Evolutionary conservation across 2,797 vertebrate species (phyloP), one percentile per base, ranked within the genome.

Genomic region (Esox lucius): DNA sequence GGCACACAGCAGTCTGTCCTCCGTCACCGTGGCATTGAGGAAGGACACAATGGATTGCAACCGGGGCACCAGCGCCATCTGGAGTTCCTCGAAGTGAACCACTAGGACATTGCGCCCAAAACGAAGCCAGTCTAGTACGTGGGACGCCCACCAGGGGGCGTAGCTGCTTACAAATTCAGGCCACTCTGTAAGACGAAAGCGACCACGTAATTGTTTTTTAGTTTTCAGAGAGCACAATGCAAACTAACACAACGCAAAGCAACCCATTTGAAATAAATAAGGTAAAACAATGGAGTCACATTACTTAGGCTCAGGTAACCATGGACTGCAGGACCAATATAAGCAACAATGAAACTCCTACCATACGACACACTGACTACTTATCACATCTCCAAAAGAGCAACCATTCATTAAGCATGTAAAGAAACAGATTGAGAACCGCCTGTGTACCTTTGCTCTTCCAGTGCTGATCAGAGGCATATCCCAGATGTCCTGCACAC

Each of bases 101-200:
- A 99, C 87, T 3, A 98, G 92, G 78, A 98, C 90, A 56, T 87
- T 94, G 26, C 89, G 95, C 16, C 96, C 96, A 0, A 95, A 97
- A 79, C 90, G 95, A 31, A 99, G 91, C 98, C 98, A 99, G 90
- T 96, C 96, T 68, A 99, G 88, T 1, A 95, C 93, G 0, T 99
- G 97, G 2, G 97, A 98, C 0, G 94, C 95, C 97, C 97, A 99
- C 98, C 98, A 99, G 0, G 97, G 96, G 0, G 97, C 95, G 0
- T 99, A 99, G 87, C 95, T 97, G 87, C 93, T 94, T 31, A 99
- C 97, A 0, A 99, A 99, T 16, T 98, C 98, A 0, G 97, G 96
- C 98, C 98, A 99, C 74, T 99, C 98, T 96, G 89, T 26, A 11
- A 53, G 2, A 2, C 70, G 76, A 31, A 62, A n/a, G 17, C 13